Percentiles rank a stretch among this genome's conserved stretches.
Conservation (phyloP, 2,888 invertebrate species). For the Stenchaetothrips biformis region DNA sequence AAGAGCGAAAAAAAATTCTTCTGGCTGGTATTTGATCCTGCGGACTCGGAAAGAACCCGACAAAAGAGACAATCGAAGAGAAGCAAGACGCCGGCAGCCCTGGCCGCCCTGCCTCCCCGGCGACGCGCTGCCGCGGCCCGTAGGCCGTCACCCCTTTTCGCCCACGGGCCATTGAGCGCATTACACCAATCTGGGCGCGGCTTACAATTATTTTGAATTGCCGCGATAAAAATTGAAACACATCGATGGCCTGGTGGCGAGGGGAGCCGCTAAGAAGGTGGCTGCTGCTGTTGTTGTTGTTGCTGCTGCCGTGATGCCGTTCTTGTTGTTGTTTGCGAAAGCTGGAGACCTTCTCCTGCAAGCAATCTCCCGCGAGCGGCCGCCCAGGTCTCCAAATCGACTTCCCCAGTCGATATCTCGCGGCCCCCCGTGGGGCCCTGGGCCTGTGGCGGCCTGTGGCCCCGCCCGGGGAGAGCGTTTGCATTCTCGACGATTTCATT, state of each 20-base stretch:
- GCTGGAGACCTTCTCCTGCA: not conserved
- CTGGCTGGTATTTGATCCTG: too few relatives aligned
- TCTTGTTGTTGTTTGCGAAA: not conserved
- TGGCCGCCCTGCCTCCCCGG: not conserved
- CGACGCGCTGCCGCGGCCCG: too few relatives aligned
- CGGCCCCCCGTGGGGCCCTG: not conserved
- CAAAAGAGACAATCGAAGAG: too few relatives aligned
- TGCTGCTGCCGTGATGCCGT: not conserved
- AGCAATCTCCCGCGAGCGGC: too few relatives aligned
- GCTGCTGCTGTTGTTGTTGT: not conserved
- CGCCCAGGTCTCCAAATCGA: too few relatives aligned
- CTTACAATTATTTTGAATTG: slow-evolving; percentile 24
- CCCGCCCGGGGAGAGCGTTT: not conserved
- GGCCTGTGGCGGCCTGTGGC: not conserved
- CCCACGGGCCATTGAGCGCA: slow-evolving; percentile 5
- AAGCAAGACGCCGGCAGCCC: not conserved
- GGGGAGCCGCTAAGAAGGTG: too few relatives aligned
- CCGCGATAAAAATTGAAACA: slow-evolving; percentile 17
- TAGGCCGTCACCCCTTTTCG: not conserved
- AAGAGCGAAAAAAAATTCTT: too few relatives aligned
- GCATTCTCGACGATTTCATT: slow-evolving; percentile 17
- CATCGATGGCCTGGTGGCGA: not conserved
- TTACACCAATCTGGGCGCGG: slow-evolving; percentile 4
- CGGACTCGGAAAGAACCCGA: too few relatives aligned
- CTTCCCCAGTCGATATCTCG: too few relatives aligned